A percentile compares a stretch with the other conserved stretches of the same genome.
phyloP scores from a whole-genome alignment of 1,140 invertebrate genomes.

The Diorhabda sublineata region DNA sequence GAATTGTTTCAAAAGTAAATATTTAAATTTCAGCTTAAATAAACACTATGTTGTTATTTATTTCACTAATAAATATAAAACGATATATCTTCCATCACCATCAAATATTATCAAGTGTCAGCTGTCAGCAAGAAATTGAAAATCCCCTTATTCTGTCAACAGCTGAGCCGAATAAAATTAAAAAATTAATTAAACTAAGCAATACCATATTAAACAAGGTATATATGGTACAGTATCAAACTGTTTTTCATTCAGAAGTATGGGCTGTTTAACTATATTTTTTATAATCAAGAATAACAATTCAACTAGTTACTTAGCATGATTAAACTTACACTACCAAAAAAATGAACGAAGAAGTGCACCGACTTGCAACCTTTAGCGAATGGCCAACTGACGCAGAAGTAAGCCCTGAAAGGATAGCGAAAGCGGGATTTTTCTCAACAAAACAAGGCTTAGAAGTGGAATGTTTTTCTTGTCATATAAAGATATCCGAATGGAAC shows the following conservation, averaged over 20 bases:
- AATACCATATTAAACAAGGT: background rate
- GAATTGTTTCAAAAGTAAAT: too few species aligned
- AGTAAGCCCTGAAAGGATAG: slow-evolving; percentile 62
- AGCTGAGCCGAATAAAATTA: background rate
- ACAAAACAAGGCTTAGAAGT: slow-evolving; percentile 63
- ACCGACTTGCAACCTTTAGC: slow-evolving; percentile 62
- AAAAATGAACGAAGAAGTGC: slow-evolving; percentile 64
- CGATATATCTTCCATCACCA: too few species aligned
- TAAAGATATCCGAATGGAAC: slow-evolving; percentile 70
- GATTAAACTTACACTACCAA: background rate
- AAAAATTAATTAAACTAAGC: slow-evolving; percentile 4
- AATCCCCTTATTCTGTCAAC: background rate
- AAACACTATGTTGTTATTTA: too few species aligned
- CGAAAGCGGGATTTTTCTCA: slow-evolving; percentile 79
- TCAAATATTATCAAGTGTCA: too few species aligned
- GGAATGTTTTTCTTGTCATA: slow-evolving; percentile 70
- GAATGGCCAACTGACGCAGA: slow-evolving; percentile 67
- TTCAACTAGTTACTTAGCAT: background rate
- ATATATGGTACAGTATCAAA: background rate
- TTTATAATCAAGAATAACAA: too few species aligned
- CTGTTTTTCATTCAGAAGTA: background rate
- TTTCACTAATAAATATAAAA: too few species aligned
- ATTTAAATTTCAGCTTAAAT: too few species aligned
- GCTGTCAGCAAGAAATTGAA: background rate
- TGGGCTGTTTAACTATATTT: background rate